Evolutionary conservation across 2,113 vertebrate species (phyloP).

Genomic region (Perca fluviatilis): DNA sequence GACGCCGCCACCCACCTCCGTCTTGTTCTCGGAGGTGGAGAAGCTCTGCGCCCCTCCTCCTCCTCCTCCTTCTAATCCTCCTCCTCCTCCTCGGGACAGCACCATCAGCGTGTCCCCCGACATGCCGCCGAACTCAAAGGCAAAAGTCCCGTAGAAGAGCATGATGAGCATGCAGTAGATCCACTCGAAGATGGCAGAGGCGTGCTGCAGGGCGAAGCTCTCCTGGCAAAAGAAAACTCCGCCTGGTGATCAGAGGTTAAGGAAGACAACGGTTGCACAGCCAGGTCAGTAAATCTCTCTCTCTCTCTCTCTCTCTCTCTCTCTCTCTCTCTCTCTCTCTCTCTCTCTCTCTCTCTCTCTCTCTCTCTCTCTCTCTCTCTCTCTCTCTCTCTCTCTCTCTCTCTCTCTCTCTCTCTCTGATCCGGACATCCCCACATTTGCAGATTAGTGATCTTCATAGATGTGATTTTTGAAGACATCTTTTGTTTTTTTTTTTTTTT

Average conservation of each 20-base stretch:
- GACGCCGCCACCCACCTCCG: conserved; percentile 21
- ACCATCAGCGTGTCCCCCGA: conserved; percentile 90
- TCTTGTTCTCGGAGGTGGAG: conserved; percentile 61
- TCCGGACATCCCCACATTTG: not conserved
- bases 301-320: not conserved
- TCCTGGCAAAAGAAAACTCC: conserved; percentile 91
- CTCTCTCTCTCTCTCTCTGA: not conserved
- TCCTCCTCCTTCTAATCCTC: conserved; percentile 45
- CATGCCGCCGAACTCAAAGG: conserved; percentile 88
- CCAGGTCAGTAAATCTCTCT: not conserved
- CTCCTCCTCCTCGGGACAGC: conserved; percentile 77
- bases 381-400: not conserved
- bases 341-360: not conserved
- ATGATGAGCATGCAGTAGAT: conserved; percentile 90
- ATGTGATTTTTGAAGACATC: not conserved
- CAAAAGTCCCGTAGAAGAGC: conserved; percentile 91
- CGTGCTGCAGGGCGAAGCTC: conserved; percentile 88
- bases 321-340: not conserved
- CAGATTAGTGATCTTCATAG: not conserved
- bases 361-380: not conserved
- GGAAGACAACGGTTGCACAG: conserved; percentile 59
- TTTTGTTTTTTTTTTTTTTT: not conserved
- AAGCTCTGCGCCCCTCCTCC: conserved; percentile 27
- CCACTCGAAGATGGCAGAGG: conserved; percentile 92
- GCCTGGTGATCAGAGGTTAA: conserved; percentile 85